Conservation (phyloP, 1,140 invertebrate genomes). For the Hypothenemus hampei region DNA sequence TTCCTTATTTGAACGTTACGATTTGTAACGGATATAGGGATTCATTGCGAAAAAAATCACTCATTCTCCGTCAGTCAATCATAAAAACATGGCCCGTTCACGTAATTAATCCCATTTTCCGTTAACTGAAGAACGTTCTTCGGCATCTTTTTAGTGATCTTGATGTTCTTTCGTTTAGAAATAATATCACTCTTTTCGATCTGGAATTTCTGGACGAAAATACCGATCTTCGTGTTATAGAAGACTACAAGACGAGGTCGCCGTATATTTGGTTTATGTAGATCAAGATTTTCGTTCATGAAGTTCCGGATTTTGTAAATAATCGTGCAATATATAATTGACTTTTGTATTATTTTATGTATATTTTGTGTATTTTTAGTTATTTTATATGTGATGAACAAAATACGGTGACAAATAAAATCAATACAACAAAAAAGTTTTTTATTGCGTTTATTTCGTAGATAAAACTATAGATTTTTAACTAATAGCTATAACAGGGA, state of each 20-base stretch:
- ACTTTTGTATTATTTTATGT: slow-evolving; percentile 23
- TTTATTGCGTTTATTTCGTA: background rate
- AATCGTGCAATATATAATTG: slow-evolving; percentile 31
- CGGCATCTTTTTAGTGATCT: slow-evolving; percentile 6
- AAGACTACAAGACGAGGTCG: slow-evolving; percentile 32
- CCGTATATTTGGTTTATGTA: slow-evolving; percentile 29
- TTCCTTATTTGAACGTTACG: slow-evolving; percentile 1
- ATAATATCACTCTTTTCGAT: slow-evolving; percentile 15
- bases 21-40: background rate
- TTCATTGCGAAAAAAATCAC: slow-evolving; percentile 9
- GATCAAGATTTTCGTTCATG: slow-evolving; percentile 8
- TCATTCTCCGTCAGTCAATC: slow-evolving; percentile 10
- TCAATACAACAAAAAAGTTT: background rate
- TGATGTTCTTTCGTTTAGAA: slow-evolving; percentile 14
- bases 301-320: slow-evolving; percentile 26
- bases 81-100: slow-evolving; percentile 18
- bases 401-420: slow-evolving; percentile 37
- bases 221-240: slow-evolving; percentile 13
- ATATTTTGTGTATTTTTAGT: slow-evolving; percentile 26
- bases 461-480: background rate
- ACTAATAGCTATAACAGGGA: background rate
- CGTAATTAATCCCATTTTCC: slow-evolving; percentile 1
- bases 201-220: slow-evolving; percentile 3
- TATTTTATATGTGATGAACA: slow-evolving; percentile 23
- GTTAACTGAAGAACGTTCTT: slow-evolving; percentile 2